Conservation (phyloP, 2,113 vertebrate genomes). For the Nyctibius bracteatus region DNA sequence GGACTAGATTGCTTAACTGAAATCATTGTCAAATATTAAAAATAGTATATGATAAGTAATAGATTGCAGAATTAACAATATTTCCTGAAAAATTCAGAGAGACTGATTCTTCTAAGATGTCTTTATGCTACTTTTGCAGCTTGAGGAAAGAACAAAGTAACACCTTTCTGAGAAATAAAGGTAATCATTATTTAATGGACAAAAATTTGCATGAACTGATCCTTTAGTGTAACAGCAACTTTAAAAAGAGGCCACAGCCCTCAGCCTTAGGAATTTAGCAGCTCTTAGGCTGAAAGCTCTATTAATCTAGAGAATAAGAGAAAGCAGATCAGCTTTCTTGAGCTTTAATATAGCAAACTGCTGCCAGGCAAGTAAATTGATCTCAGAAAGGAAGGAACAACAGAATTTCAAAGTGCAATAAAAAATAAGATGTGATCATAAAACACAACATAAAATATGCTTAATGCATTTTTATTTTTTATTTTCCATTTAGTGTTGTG, state of each 20-base stretch:
- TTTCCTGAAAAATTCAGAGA: not conserved
- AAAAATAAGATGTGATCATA: constrained; percentile 37
- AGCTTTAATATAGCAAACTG: not conserved
- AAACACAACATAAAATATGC: constrained; percentile 44
- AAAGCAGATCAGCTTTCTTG: not conserved
- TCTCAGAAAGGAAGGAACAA: constrained; percentile 20
- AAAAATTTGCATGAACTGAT: not conserved
- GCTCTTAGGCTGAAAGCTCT: not conserved
- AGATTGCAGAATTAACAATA: not conserved
- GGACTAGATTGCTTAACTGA: not conserved
- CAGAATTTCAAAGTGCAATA: constrained; percentile 28
- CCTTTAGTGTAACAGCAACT: not conserved
- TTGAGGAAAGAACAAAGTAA: not conserved
- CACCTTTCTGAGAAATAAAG: not conserved
- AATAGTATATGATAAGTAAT: not conserved
- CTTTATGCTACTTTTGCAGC: not conserved
- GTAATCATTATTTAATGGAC: not conserved
- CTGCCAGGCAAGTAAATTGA: constrained; percentile 35
- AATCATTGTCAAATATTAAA: not conserved
- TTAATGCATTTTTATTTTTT: constrained; percentile 53
- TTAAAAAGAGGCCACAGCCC: not conserved
- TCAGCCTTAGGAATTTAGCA: constrained; percentile 4
- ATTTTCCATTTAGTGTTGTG: constrained; percentile 18
- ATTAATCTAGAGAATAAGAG: constrained; percentile 32
- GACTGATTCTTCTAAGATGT: not conserved